Evolutionary conservation across 2,797 vertebrate species (phyloP), one percentile per base, ranked within the genome.

Genomic region (Tinamus major): DNA sequence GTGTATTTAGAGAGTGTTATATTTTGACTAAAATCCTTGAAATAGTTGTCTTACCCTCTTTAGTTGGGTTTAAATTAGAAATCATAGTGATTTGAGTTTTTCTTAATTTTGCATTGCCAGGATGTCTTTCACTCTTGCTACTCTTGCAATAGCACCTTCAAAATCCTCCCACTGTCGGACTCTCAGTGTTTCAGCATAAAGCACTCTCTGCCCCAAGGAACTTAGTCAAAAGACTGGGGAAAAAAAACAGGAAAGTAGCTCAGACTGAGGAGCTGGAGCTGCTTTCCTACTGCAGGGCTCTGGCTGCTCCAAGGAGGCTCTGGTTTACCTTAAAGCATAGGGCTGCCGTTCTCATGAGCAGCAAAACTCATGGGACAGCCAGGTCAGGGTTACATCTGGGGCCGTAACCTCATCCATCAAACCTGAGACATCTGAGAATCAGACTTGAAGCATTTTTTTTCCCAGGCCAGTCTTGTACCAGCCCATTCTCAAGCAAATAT

Each of bases 91-190:
- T 69, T 53, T 3, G 5, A 70, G 15, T 6, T 77, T 91, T 89
- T 70, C 49, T 85, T 64, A 74, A 64, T 91, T 87, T 92, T 93
- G 27, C 71, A 37, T 81, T 92, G 58, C 79, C 69, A 89, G 27
- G 80, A 89, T 76, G 89, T 21, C 53, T 64, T 85, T 87, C 16
- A 6, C 92, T 37, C 69, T 89, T 92, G 80, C 58, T 91, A 2
- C 74, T 82, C 51, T 70, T 92, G 55, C 65, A 72, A 55, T 4
- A 62, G 59, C 42, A 72, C 35, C 74, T 87, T 55, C 59, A 85
- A 70, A 95, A 91, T 81, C 70, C 85, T 94, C 65, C 77, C 67
- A 86, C 49, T n/a, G 78, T 55, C 67, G 81, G 62, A 44, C 19
- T 72, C 33, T 58, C 35, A 8, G 58, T 55, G 63, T 62, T 63